phyloP scores from a whole-genome alignment of 2,797 vertebrate genomes.

The Lutjanus campechanus region DNA sequence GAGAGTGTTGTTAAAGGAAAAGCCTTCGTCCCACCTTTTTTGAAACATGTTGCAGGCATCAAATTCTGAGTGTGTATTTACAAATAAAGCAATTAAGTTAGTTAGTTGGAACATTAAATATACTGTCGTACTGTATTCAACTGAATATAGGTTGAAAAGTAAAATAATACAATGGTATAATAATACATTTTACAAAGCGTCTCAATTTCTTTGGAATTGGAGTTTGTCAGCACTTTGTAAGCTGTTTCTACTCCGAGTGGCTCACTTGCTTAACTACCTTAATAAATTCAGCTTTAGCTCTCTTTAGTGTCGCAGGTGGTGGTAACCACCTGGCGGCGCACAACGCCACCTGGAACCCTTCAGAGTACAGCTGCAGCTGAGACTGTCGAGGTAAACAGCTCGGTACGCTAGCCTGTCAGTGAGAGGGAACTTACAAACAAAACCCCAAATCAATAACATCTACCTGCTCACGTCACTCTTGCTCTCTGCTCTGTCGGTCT shows the following conservation, averaged over 20 bases:
- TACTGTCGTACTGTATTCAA: no score
- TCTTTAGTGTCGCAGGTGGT: slow-evolving; percentile 2
- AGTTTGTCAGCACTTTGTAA: not conserved
- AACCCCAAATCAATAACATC: not conserved
- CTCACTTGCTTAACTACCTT: not conserved
- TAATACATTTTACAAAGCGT: no score
- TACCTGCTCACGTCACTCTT: not conserved
- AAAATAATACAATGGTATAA: no score
- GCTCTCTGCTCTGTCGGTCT: not conserved
- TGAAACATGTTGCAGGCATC: no score
- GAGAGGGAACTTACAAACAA: slow-evolving; percentile 1
- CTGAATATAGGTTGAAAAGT: no score
- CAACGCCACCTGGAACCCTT: slow-evolving; percentile 13
- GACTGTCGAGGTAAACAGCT: slow-evolving; percentile 2
- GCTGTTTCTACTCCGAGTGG: not conserved
- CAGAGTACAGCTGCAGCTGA: not conserved
- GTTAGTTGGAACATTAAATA: no score
- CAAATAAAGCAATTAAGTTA: no score
- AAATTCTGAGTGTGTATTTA: no score
- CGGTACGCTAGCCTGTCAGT: not conserved
- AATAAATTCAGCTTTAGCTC: not conserved
- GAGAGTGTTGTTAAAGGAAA: no score
- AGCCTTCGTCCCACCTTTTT: no score
- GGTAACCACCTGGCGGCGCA: slow-evolving; percentile 2
- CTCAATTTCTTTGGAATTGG: no score